These are phyloP conservation scores for Axinella damicornis DNA, from an alignment of 37 sponge, comb jelly and placozoan genomes.

Conservation along the genomic window DNA sequence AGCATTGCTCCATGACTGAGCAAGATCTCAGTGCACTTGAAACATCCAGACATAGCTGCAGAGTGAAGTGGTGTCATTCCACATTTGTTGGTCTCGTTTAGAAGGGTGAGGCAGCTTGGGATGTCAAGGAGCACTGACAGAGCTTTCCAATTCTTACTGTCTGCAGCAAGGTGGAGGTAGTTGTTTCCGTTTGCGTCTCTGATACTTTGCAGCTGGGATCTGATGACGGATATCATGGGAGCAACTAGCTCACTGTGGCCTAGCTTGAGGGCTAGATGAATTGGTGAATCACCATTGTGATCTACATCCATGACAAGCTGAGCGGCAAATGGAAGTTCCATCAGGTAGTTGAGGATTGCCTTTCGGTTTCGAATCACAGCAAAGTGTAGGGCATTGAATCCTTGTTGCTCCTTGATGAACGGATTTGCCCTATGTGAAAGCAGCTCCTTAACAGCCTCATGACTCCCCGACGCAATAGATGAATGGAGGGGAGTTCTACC, in stretches of 20 bases:
- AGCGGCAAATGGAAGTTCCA: conserved; percentile 29
- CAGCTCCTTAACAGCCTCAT: conserved; percentile 35
- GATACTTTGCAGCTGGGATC: conserved; percentile 17
- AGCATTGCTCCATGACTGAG: conserved; percentile 83
- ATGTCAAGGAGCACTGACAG: conserved; percentile 46
- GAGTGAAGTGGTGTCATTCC: conserved; percentile 86
- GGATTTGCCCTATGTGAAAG: conserved; percentile 48
- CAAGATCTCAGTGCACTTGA: conserved; percentile 65
- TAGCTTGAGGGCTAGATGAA: conserved; percentile 47
- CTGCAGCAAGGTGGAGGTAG: conserved; percentile 74
- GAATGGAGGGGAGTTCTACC: conserved; percentile 74
- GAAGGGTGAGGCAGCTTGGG: conserved; percentile 34
- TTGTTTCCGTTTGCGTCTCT: conserved; percentile 61
- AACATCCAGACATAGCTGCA: conserved; percentile 62
- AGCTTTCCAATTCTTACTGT: conserved; percentile 44
- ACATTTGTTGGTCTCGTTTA: conserved; percentile 69
- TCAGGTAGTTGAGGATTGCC: conserved; percentile 15
- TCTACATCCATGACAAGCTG: conserved; percentile 40
- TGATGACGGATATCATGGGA: conserved; percentile 21
- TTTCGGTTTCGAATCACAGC: conserved; percentile 49
- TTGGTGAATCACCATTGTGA: conserved; percentile 32
- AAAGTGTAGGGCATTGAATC: conserved; percentile 64
- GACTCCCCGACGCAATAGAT: conserved; percentile 55
- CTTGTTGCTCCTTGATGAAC: conserved; percentile 25
- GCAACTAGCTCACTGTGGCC: conserved; percentile 26